Evolutionary conservation across 2,797 vertebrate species (phyloP).

Genomic region (Lophotriccus pileatus): DNA sequence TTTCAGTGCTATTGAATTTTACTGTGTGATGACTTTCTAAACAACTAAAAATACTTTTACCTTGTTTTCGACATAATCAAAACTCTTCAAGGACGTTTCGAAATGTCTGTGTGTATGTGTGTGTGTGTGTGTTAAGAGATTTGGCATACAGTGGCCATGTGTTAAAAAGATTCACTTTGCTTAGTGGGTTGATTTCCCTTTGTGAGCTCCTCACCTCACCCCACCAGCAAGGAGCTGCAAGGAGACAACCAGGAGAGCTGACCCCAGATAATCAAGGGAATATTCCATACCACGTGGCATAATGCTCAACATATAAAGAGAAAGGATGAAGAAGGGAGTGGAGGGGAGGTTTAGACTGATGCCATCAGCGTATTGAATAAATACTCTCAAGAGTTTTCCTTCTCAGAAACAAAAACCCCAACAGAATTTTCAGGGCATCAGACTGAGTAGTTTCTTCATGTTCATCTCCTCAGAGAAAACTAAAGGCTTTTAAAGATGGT

Average conservation of each 20-base stretch:
- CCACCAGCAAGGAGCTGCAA: neutral
- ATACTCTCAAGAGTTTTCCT: neutral
- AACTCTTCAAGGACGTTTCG: neutral
- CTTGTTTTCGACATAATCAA: neutral
- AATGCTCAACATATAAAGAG: neutral
- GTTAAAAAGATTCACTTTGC: neutral
- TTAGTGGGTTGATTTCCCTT: neutral
- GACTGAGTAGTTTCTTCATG: neutral
- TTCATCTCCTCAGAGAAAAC: neutral
- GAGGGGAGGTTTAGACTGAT: fast-evolving
- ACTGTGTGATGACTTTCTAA: neutral
- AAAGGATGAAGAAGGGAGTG: neutral
- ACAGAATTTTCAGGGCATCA: neutral
- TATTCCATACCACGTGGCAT: neutral
- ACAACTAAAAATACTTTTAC: neutral
- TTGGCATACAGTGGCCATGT: fast-evolving
- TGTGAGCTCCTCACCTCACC: neutral
- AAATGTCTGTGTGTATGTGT: neutral
- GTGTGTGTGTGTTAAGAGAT: neutral
- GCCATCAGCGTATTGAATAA: neutral
- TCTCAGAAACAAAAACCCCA: fast-evolving
- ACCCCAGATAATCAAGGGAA: neutral
- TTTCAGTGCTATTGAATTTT: neutral
- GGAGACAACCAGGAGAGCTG: too few relatives aligned
- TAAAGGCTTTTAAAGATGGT: neutral